Evolutionary conservation across 1,140 invertebrate genomes (phyloP), one percentile per base, ranked within the genome.

Genomic region (Drosophila santomea): DNA sequence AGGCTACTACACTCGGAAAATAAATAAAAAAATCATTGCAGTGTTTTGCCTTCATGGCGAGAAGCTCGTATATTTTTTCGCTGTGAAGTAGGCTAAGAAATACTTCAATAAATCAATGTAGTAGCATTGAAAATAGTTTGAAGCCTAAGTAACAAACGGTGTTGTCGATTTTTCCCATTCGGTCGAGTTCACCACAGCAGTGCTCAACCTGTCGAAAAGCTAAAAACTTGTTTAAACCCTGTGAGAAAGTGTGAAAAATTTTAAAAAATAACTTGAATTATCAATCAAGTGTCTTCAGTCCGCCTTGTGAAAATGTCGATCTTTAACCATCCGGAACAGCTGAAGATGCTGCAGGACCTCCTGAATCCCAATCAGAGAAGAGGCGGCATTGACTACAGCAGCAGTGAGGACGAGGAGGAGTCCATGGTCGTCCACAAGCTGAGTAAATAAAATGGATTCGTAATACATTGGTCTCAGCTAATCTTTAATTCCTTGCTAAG

Each of bases 301-400:
- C 20, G 43, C 36, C 2, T 28, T 23, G 17, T 2, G 20, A 67
- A 41, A 41, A 92, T 92, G 91, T 90, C 91, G 35, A 15, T 91
- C 2, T 92, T 92, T 38, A 85, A 92, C 14, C 82, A 88, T 79
- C 81, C 80, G 1, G 90, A 92, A 17, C 80, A 83, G 58, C 52
- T 92, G 47, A 58, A 57, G 6, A 60, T 88, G 54, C 51, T 92
- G 44, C 74, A 76, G 25, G 66, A 78, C 39, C 71, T 92, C 1
- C 43, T 92, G 14, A 73, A 76, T 60, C 89, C 91, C 6, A 50
- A 50, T 25, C 74, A 38, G 17, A 67, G 48, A 11, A 54, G 73
- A 15, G 48, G 58, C 0, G 86, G 75, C 3, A 51, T 60, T 5
- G 61, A 80, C 8, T 61, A 48, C 57, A 90, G 91, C 62, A 82